Conservation (phyloP, 35 echinoderm and acorn worm genomes). For the Strongylocentrotus purpuratus region DNA sequence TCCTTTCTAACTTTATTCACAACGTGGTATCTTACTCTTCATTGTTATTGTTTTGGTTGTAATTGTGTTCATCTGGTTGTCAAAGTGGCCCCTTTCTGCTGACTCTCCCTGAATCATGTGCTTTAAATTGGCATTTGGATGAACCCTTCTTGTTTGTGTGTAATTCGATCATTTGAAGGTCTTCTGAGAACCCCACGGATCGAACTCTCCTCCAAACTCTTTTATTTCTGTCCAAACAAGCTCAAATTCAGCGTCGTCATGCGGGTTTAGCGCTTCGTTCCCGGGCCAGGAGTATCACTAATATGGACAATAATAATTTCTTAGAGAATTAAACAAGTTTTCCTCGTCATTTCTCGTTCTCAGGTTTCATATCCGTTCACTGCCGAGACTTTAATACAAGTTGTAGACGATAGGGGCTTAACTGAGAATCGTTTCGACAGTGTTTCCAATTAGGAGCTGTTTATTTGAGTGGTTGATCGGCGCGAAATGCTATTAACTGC, state of each 20-base stretch:
- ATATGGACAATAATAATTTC: neutral
- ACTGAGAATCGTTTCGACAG: neutral
- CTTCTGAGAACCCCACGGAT: neutral
- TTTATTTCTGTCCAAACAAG: neutral
- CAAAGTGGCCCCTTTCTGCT: neutral
- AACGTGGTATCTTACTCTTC: neutral
- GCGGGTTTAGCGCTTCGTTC: neutral
- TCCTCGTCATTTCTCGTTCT: neutral
- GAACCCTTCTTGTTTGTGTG: neutral
- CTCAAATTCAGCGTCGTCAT: slow-evolving; percentile 44
- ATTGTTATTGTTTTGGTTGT: neutral
- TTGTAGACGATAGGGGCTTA: neutral
- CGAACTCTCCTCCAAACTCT: neutral
- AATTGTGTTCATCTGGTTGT: neutral
- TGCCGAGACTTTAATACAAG: neutral
- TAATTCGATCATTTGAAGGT: neutral
- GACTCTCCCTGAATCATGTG: neutral
- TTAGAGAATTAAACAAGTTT: neutral
- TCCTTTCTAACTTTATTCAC: neutral
- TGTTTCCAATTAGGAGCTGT: neutral
- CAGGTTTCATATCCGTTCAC: neutral
- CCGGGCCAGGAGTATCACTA: neutral
- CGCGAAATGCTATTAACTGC: neutral
- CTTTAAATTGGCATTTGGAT: neutral
- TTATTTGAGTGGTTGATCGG: neutral